phyloP scores from a whole-genome alignment of 2,113 vertebrate genomes.

The Chaenogobius annularis region DNA sequence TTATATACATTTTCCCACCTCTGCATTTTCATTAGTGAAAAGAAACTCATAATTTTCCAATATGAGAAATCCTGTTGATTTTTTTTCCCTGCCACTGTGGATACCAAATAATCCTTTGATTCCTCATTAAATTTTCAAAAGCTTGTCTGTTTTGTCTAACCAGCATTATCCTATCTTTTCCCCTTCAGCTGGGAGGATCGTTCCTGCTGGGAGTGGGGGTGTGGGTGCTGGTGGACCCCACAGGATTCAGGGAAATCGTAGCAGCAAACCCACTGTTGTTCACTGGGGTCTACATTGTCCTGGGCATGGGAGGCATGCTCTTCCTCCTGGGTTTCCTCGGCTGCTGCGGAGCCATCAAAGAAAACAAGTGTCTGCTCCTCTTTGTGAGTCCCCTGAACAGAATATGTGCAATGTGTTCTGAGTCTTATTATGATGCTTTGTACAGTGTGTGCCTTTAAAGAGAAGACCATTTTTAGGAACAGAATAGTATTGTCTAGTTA shows the following conservation, averaged over 20 bases:
- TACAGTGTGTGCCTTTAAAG: background rate
- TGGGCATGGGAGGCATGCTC: constrained; percentile 93
- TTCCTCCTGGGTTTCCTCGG: constrained; percentile 95
- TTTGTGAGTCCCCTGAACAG: constrained; percentile 82
- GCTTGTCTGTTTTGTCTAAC: constrained; percentile 37
- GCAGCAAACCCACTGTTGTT: constrained; percentile 89
- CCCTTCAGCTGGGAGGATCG: constrained; percentile 85
- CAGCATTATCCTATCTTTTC: constrained; percentile 6
- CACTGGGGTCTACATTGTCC: constrained; percentile 88
- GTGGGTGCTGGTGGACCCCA: constrained; percentile 95
- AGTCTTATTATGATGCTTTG: background rate
- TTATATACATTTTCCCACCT: background rate
- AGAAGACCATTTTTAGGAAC: background rate
- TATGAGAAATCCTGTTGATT: constrained; percentile 29
- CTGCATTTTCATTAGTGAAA: constrained; percentile 17
- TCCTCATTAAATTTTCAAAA: constrained; percentile 36
- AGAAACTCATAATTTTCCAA: constrained; percentile 19
- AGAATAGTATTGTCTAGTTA: background rate
- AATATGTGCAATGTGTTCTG: too few relatives aligned
- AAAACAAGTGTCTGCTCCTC: constrained; percentile 95
- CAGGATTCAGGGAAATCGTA: constrained; percentile 92
- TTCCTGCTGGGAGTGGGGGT: constrained; percentile 90
- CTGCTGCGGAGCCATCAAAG: constrained; percentile 93
- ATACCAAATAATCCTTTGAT: constrained; percentile 19
- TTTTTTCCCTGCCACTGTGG: constrained; percentile 10